Evolutionary conservation across 2,797 vertebrate species (phyloP), one percentile per base, ranked within the genome.

Genomic region (Xenopus petersii): DNA sequence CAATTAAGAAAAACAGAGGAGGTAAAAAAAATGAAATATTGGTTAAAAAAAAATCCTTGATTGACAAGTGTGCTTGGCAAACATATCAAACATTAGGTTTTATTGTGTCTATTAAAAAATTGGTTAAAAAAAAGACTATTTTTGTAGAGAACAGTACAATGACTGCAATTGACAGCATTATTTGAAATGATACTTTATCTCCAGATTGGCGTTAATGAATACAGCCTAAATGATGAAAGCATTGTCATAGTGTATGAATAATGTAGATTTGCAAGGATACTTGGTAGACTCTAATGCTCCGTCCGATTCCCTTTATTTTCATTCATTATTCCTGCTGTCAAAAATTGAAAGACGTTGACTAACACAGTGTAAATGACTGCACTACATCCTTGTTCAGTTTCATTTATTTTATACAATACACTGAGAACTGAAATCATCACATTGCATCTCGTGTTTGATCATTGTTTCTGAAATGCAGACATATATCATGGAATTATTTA

Each of bases 1-100:
- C 70, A 78, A 78, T 78, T 78, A 78, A 70, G 66, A 59, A 78
- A 72, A 78, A 73, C 71, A 78, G 54, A 73, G 66, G 71, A 65
- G 65, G 75, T 70, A 64, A 73, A 67, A 42, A 30, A 69, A 56
- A 56, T 56, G 54, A 56, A 56, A 56, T 64, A 62, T 15, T 47
- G 10, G 15, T 63, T 58, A 56, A 47, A 48, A 68, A 59, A 10
- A 51, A 51, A 51, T 15, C 11, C 4, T 4, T 2, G 49, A 4
- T 51, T 12, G 15, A 49, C 49, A 51, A 51, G 36, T 42, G 5
- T 42, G 36, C 36, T 51, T 51, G 11, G 11, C 49, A 51, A 51
- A 51, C 10, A 15, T 51, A 51, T 51, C 49, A 51, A 10, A 51
- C 15, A 51, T 51, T 2, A 49, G 4, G 26, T 0, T 30, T 9